Evolutionary conservation across 2,797 vertebrate genomes (phyloP).

Genomic region (Poliocrania exsul): DNA sequence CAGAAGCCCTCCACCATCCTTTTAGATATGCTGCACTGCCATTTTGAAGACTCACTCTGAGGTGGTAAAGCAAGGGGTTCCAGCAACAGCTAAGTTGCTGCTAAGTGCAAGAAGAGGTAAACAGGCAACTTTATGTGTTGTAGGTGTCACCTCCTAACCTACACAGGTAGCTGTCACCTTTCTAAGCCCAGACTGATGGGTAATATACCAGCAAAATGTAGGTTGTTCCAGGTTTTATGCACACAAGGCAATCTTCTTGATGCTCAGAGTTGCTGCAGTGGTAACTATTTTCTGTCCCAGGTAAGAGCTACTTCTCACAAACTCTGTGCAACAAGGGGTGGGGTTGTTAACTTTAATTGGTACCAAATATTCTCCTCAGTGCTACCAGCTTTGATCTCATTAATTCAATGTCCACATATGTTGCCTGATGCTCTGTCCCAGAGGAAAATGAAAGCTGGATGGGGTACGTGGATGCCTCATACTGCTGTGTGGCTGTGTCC

Average conservation of each 20-base stretch:
- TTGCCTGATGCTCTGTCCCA: background rate
- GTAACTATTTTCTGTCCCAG: background rate
- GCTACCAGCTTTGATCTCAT: background rate
- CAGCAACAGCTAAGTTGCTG: background rate
- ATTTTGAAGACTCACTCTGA: background rate
- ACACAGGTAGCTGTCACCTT: background rate
- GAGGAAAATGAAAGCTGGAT: background rate
- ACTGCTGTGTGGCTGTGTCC: background rate
- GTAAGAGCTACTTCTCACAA: background rate
- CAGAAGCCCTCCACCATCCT: background rate
- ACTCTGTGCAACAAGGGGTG: background rate
- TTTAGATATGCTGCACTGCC: background rate
- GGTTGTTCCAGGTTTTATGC: background rate
- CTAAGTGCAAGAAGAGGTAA: background rate
- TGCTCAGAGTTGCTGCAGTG: background rate
- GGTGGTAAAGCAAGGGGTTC: background rate
- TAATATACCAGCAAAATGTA: background rate
- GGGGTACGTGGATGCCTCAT: background rate
- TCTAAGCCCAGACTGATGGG: background rate
- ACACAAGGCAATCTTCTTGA: background rate
- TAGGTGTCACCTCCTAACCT: background rate
- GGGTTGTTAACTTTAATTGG: background rate
- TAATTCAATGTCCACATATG: background rate
- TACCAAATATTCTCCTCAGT: background rate
- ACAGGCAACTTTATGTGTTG: background rate